Percentiles rank a stretch among this genome's conserved stretches.
These are phyloP conservation scores for Rallus crepitans DNA, from an alignment of 2,797 vertebrate genomes.

Conservation along the genomic window DNA sequence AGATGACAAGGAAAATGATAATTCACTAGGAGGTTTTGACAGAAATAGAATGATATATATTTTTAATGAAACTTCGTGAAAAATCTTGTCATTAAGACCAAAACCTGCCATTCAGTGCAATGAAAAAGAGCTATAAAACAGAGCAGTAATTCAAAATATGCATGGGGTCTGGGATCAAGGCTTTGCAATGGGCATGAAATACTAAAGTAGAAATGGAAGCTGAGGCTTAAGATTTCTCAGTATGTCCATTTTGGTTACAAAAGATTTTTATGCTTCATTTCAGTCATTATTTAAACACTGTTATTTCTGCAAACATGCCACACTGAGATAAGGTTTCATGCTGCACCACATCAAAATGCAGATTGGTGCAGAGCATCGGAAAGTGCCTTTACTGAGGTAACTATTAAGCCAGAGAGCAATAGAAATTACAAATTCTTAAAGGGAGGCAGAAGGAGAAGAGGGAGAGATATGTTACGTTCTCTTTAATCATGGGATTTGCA, in stretches of 20 bases:
- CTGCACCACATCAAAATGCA: slow-evolving; percentile 76
- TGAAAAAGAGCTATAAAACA: slow-evolving; percentile 34
- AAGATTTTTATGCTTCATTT: slow-evolving; percentile 78
- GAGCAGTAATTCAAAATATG: slow-evolving; percentile 50
- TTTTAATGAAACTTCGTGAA: slow-evolving; percentile 42
- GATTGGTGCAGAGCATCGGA: slow-evolving; percentile 64
- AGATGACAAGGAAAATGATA: neutral
- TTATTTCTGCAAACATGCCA: slow-evolving; percentile 83
- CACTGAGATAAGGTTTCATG: slow-evolving; percentile 80
- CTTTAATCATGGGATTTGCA: slow-evolving; percentile 75
- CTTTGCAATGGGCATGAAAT: slow-evolving; percentile 49
- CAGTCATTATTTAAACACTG: slow-evolving; percentile 81
- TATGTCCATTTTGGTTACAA: slow-evolving; percentile 75
- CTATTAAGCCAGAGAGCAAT: slow-evolving; percentile 75
- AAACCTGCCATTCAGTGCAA: slow-evolving; percentile 54
- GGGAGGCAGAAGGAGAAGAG: neutral
- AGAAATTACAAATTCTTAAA: slow-evolving; percentile 67
- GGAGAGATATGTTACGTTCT: slow-evolving; percentile 44
- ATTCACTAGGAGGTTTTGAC: slow-evolving; percentile 5
- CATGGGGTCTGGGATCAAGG: slow-evolving; percentile 22
- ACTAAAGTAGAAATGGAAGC: slow-evolving; percentile 60
- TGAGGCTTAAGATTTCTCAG: slow-evolving; percentile 71
- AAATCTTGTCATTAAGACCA: slow-evolving; percentile 36
- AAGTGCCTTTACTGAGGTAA: slow-evolving; percentile 72
- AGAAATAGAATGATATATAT: slow-evolving; percentile 44